Base-by-base conservation (phyloP, 1,140 invertebrate species). In the Proctacanthus coquilletti region DNA sequence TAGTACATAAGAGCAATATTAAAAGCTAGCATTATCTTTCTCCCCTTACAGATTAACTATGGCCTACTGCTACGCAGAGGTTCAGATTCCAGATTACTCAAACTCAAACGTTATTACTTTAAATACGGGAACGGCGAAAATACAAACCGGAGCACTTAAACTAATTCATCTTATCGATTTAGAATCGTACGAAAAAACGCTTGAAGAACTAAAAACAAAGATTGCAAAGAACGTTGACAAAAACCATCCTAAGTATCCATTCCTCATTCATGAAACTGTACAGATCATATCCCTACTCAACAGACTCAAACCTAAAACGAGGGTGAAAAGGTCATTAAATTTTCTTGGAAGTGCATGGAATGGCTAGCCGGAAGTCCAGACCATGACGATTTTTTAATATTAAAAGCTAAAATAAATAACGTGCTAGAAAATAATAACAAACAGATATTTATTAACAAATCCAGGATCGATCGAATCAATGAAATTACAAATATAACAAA, bases 391-490 rank as follows among this genome's bases (percentile, higher is more conserved):
- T 23, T 25, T 15, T 19, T 27, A 15, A 41, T 36, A 11, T 21
- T 41, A 18, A 30, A 14, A 18, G 18, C 17, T 3, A 41, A 41
- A 36, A 36, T 37, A 3, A 41, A 41, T 17, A 33, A 41, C 6
- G 20, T 29, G 19, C 15, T 41, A 19, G 34, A 41, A 36, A 41
- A 42, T 29, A 43, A 43, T 25, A 42, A 42, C 38, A 42, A 21
- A 29, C 41, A 42, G 36, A 20, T 42, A 39, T 10, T 39, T 10
- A 42, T 39, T 13, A 42, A 42, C 13, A 39, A 15, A 17, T 5
- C 25, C 18, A 11, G 39, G 8, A 39, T 19, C 9, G 34, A 35
- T 6, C 14, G 13, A 35, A 10, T 29, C 34, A 34, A 42, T 11
- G 27, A 34, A 33, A 34, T 35, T 10, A 42, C 20, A n/a, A n/a